Evolutionary conservation across 1,140 invertebrate species (phyloP), one percentile per base, ranked within the genome.

Genomic region (Paraescarpia echinospica): DNA sequence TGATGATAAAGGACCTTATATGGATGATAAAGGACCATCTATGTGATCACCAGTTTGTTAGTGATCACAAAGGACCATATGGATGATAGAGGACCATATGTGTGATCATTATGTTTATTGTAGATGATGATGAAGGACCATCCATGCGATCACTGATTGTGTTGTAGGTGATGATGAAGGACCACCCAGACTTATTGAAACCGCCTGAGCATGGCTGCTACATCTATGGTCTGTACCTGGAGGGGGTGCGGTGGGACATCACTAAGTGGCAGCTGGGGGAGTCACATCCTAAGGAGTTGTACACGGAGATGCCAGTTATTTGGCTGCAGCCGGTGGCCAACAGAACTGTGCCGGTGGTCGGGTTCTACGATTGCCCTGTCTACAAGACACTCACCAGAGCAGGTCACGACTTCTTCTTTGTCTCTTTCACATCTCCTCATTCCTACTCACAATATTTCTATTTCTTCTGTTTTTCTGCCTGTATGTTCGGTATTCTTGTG

Each of bases 341-440:
- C 93, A 94, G 95, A 59, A 95, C 94, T 89, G 88, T 92, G 33
- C 94, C 94, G 18, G 92, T 92, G 6, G 92, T 91, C 33, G 96
- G 96, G 0, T 94, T 96, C 48, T 96, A 96, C 92, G 95, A 96
- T 22, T 96, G 96, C 93, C 96, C 96, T 31, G 96, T 96, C 27
- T 96, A 96, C 93, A 96, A 96, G 93, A 96, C 96, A 89, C 94
- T 96, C 34, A 96, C 96, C 31, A 94, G 96, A 94, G 96, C 96
- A 91, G 96, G 96, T 96, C 34, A 33, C 33, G 89, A 34, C 34
- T 34, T 89, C 33, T 18, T 22, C 90, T 6, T 34, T 92, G n/a
- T 22, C 34, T 77, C 77, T 91, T 34, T 77, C 59, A 2, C 0
- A 18, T 27, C 59, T 77, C 59, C 59, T 51, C 48, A 9, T 51